Base-by-base conservation (phyloP, 2,797 vertebrate genomes). In the Poecilia wingei region DNA sequence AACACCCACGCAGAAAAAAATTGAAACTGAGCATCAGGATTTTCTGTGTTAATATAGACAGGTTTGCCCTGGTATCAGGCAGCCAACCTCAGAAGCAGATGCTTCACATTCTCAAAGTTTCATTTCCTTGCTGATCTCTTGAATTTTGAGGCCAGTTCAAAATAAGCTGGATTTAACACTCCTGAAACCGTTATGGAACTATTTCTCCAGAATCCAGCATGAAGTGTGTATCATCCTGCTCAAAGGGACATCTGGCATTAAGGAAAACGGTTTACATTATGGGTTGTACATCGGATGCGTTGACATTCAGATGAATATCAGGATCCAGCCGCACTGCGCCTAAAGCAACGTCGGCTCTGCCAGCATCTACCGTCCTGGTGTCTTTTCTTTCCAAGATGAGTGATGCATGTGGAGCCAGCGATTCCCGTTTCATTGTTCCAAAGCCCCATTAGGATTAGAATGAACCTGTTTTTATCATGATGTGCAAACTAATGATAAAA, bases 241-340 rank as follows among this genome's bases (percentile, higher is more conserved):
- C 9, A 13, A 14, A 69, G 22, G 66, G 66, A 69, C 39, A 45
- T 45, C 68, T 45, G 39, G 12, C 68, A 28, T 28, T 70, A 14
- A 43, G 41, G 14, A 70, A 45, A 45, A 70, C 2, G 1, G 25
- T 70, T 43, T 45, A 13, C 66, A n/a, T 41, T 41, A 68, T 13
- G 10, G 10, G 20, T 45, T 45, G 10, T 45, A 13, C 25, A 70
- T n/a, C 28, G 10, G 39, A 70, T 10, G 10, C 2, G 12, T 45
- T 43, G 22, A 69, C 39, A n/a, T 41, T 22, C 39, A 69, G 22
- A 41, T 43, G 39, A 69, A 69, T n/a, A 70, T 45, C 14, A 45
- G 41, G 25, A 70, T 45, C 74, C 74, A 75, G 9, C 36, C 41
- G 51, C 9, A 51, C 72, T 51, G 51, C 22, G 74, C 74, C 57